A percentile compares a stretch with the other conserved stretches of the same genome.
Conservation (phyloP, 1,140 invertebrate genomes). For the Sitophilus oryzae region DNA sequence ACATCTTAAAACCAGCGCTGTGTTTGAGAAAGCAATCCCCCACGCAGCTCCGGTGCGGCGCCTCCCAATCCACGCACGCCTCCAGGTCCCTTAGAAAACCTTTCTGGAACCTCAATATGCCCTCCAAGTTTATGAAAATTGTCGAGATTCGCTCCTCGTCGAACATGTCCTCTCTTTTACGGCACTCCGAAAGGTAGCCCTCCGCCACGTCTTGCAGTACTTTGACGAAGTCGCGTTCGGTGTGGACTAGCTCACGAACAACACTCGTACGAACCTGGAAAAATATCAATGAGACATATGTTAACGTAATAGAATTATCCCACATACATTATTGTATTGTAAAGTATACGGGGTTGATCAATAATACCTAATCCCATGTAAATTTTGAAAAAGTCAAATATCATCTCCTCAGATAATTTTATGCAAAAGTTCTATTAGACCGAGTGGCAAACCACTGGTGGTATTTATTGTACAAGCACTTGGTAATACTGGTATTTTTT, state of each 20-base stretch:
- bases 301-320: no score
- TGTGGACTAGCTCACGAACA: slow-evolving; percentile 70
- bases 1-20: slow-evolving; percentile 74
- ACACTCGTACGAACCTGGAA: slow-evolving; percentile 73
- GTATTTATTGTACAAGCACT: no score
- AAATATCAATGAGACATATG: no score
- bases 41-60: slow-evolving; percentile 64
- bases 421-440: no score
- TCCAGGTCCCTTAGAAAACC: slow-evolving; percentile 68
- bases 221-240: slow-evolving; percentile 77
- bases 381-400: no score
- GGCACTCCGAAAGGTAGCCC: slow-evolving; percentile 71
- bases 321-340: no score
- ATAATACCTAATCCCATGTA: no score
- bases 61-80: slow-evolving; percentile 56
- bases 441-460: no score
- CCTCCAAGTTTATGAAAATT: slow-evolving; percentile 78
- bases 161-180: slow-evolving; percentile 71
- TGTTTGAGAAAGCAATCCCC: slow-evolving; percentile 68
- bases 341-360: no score
- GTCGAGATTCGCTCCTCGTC: slow-evolving; percentile 55
- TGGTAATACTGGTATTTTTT: no score
- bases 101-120: slow-evolving; percentile 65
- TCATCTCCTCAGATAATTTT: no score
- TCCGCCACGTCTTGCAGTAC: slow-evolving; percentile 69